These are phyloP conservation scores for Nemapogon koenigi DNA, from an alignment of 2,888 invertebrate species.

Conservation along the genomic window DNA sequence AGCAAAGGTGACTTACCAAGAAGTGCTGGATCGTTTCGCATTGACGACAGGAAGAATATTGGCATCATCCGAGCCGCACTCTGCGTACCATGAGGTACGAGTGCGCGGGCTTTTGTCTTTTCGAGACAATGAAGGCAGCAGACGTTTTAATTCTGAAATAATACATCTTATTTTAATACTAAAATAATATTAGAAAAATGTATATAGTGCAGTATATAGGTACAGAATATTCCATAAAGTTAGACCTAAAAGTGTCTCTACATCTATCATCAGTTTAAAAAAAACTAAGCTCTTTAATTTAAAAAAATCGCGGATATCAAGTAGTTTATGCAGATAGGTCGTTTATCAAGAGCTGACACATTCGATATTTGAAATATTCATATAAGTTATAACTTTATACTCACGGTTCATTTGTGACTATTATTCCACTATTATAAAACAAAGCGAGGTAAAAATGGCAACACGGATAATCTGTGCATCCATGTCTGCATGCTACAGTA, in stretches of 20 bases:
- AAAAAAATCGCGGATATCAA: background rate
- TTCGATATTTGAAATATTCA: too few relatives aligned
- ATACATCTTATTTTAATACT: too few relatives aligned
- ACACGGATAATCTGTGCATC: too few relatives aligned
- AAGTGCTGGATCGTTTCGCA: slow-evolving; percentile 38
- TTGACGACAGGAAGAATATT: slow-evolving; percentile 22
- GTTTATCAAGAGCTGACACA: too few relatives aligned
- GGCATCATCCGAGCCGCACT: slow-evolving; percentile 53
- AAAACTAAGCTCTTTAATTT: background rate
- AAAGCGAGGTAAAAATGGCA: too few relatives aligned
- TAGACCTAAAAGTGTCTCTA: background rate
- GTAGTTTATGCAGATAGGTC: background rate
- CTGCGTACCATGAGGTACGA: slow-evolving; percentile 74
- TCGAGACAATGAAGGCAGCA: slow-evolving; percentile 48
- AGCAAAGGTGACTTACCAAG: slow-evolving; percentile 48
- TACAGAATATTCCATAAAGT: too few relatives aligned
- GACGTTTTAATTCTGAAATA: slow-evolving; percentile 48
- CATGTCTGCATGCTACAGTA: too few relatives aligned
- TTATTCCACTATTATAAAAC: too few relatives aligned
- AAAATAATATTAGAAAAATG: too few relatives aligned
- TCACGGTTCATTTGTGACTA: too few relatives aligned
- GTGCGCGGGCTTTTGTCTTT: slow-evolving; percentile 52
- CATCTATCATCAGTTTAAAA: background rate
- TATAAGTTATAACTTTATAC: too few relatives aligned
- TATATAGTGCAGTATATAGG: too few relatives aligned